Conservation (phyloP, 2,888 invertebrate genomes). For the Sabatieria punctata region DNA sequence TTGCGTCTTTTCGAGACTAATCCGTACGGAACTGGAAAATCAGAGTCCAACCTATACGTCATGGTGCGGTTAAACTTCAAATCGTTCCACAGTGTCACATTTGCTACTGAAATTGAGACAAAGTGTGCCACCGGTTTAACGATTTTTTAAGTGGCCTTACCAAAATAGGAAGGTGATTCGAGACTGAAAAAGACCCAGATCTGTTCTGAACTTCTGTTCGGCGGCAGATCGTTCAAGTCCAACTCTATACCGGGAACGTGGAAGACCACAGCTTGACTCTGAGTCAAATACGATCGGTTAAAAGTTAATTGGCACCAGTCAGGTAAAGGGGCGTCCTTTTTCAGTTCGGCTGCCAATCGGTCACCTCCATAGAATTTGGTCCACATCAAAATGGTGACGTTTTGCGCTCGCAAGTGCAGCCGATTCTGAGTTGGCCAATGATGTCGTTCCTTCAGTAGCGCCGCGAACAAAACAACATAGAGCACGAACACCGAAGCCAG, state of each 20-base stretch:
- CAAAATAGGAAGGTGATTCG: neutral
- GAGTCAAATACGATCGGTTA: neutral
- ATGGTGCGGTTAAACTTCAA: slow-evolving; percentile 1
- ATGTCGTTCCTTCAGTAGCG: neutral
- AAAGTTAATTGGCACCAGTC: slow-evolving; percentile 2
- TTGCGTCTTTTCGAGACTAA: neutral
- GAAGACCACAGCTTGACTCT: neutral
- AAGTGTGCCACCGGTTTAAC: too few species aligned
- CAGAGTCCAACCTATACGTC: neutral
- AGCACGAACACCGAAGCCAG: neutral
- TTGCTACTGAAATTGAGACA: neutral
- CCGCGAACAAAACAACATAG: neutral
- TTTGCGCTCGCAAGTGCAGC: slow-evolving; percentile 2
- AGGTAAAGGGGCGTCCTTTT: neutral
- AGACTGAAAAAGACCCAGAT: neutral
- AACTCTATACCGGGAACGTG: neutral
- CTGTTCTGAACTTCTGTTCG: neutral
- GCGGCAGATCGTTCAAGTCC: neutral
- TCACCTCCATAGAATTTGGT: slow-evolving; percentile 1
- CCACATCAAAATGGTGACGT: slow-evolving; percentile 6
- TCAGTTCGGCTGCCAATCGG: neutral
- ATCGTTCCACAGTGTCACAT: neutral
- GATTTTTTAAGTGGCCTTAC: too few species aligned
- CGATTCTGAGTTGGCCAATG: slow-evolving; percentile 1
- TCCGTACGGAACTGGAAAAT: slow-evolving; percentile 1